Base-by-base conservation (phyloP, 2,113 vertebrate genomes). In the Calidris pygmaea region DNA sequence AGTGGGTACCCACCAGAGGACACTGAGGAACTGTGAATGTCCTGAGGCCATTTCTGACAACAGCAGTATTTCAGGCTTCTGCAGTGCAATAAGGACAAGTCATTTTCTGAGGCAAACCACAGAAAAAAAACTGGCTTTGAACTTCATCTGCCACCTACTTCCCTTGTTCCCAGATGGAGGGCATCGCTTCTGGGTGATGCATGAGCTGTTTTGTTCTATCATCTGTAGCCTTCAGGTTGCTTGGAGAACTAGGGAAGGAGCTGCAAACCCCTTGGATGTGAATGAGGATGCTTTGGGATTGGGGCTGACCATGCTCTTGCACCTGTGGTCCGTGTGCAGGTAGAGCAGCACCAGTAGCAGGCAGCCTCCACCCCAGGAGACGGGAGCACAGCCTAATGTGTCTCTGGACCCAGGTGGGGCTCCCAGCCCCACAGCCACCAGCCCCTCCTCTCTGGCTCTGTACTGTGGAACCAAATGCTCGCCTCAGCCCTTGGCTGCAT, bases 251-350 rank as follows among this genome's bases (percentile, higher is more conserved):
- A 60, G 30, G 27, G 23, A 84, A 85, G 12, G 13, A 67, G 20
- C 37, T 67, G 48, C 2, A 3, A 73, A 87, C n/a, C 6, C 3
- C 21, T 15, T 58, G 30, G 23, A 37, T 35, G 19, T 71, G 45
- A 60, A 50, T 47, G 50, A 80, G 37, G 37, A 58, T 0, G 0
- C 53, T 80, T 94, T 66, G 55, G 53, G 32, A 47, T 39, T 63
- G 82, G 43, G 29, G 30, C 34, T 86, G 59, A 67, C 20, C 0
- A 0, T 30, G 55, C 32, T 87, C n/a, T 85, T 55, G 58, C 0
- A 0, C 9, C 5, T n/a, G 23, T 4, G 4, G 20, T 29, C 0
- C 0, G 3, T 32, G 32, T 53, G 32, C 30, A 76, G 62, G 62
- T 53, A 79, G 39, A 83, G 75, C 0, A 0, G 24, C 7, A 58